A percentile compares a stretch with the other conserved stretches of the same genome.
These are phyloP conservation scores for Leptothorax acervorum DNA, from an alignment of 2,888 invertebrate genomes.

Conservation along the genomic window DNA sequence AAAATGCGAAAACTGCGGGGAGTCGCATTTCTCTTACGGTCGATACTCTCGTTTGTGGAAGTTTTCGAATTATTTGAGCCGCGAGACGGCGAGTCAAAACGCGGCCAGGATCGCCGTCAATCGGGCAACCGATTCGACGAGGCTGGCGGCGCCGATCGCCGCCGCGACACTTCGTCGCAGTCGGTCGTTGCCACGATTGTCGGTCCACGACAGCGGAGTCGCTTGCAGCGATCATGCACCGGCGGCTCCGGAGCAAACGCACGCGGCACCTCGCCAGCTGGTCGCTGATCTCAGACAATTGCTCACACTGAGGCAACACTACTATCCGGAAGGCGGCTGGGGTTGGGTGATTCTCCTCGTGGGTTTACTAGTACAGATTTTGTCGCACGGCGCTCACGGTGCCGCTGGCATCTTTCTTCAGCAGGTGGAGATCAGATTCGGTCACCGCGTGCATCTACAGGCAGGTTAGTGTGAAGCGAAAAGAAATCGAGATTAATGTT, in stretches of 20 bases:
- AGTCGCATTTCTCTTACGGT: slow-evolving; percentile 26
- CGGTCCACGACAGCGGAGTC: slow-evolving; percentile 88
- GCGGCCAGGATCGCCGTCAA: slow-evolving; percentile 13
- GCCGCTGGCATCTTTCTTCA: slow-evolving; percentile 88
- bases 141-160: slow-evolving; percentile 36
- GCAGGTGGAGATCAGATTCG: slow-evolving; percentile 88
- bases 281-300: slow-evolving; percentile 87
- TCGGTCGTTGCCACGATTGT: slow-evolving; percentile 89
- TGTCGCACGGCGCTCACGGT: slow-evolving; percentile 92
- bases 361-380: slow-evolving; percentile 90
- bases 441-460: slow-evolving; percentile 88
- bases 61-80: slow-evolving; percentile 53
- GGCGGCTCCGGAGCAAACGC: slow-evolving; percentile 82
- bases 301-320: slow-evolving; percentile 91
- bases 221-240: slow-evolving; percentile 79
- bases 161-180: slow-evolving; percentile 87
- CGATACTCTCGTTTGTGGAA: slow-evolving; percentile 55
- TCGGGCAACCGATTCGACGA: slow-evolving; percentile 2
- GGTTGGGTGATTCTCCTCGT: slow-evolving; percentile 93
- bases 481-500: background rate
- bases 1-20: slow-evolving; percentile 62
- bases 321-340: slow-evolving; percentile 96
- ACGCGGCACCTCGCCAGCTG: slow-evolving; percentile 82
- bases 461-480: slow-evolving; percentile 87
- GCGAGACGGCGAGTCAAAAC: slow-evolving; percentile 41